These are phyloP conservation scores for Ciconia boyciana DNA, from an alignment of 2,113 vertebrate genomes.

Conservation along the genomic window DNA sequence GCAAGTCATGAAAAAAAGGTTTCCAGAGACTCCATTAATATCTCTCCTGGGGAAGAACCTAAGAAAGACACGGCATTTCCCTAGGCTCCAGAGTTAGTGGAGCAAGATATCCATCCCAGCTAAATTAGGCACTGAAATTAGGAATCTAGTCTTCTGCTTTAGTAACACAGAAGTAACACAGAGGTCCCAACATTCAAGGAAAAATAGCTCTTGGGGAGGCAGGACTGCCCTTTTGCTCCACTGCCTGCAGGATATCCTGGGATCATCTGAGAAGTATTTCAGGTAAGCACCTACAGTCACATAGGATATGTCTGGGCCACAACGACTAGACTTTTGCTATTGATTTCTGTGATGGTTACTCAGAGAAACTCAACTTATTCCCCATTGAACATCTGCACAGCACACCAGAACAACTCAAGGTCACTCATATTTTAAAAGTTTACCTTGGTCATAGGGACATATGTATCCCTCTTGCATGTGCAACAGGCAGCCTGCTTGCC, in stretches of 20 bases:
- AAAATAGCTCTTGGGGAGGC: neutral
- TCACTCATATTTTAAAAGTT: neutral
- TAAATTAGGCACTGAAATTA: neutral
- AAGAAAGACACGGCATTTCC: neutral
- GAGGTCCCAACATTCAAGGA: neutral
- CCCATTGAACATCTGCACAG: neutral
- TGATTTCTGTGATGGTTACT: neutral
- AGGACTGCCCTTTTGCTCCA: neutral
- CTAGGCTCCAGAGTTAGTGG: neutral
- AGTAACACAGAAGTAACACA: neutral
- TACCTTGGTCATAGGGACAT: neutral
- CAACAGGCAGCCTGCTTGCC: neutral
- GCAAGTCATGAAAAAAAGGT: neutral
- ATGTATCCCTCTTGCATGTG: neutral
- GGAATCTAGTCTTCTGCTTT: neutral
- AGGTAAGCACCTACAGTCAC: accelerated
- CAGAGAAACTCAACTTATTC: neutral
- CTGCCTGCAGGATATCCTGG: neutral
- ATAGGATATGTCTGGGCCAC: accelerated
- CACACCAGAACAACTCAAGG: neutral
- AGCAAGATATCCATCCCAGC: neutral
- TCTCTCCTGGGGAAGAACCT: neutral
- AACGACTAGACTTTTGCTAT: accelerated
- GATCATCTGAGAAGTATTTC: neutral
- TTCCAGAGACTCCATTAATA: neutral